Percentiles rank a stretch among this genome's conserved stretches.
phyloP scores from a whole-genome alignment of 53 echinoderm and acorn worm species.

The Mesocentrotus franciscanus region DNA sequence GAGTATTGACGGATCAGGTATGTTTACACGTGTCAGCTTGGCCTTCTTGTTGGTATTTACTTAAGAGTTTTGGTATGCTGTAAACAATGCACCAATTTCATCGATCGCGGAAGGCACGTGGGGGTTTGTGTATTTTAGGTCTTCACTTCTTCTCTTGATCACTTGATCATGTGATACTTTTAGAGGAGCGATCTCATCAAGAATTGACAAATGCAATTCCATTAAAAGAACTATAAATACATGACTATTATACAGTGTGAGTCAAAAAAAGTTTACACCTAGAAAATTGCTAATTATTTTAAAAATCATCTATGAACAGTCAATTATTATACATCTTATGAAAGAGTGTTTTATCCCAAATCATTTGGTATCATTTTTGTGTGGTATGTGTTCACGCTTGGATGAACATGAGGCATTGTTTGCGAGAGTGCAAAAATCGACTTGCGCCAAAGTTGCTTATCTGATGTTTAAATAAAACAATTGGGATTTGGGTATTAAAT shows the following conservation, averaged over 20 bases:
- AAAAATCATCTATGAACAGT: no score
- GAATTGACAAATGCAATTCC: background rate
- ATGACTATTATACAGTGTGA: background rate
- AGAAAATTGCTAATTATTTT: no score
- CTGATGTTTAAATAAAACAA: no score
- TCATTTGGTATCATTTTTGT: no score
- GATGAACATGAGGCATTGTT: no score
- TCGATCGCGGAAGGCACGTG: slow-evolving; percentile 23
- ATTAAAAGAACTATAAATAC: background rate
- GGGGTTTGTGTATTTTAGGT: slow-evolving; percentile 16
- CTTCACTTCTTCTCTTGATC: background rate
- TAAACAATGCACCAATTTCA: slow-evolving; percentile 46
- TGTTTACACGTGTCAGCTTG: slow-evolving; percentile 38
- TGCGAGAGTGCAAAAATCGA: no score
- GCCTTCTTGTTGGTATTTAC: slow-evolving; percentile 70
- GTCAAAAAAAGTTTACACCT: no score
- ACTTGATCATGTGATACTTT: background rate
- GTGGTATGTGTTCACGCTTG: no score
- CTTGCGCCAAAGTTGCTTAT: no score
- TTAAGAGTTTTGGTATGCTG: slow-evolving; percentile 41
- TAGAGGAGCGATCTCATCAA: background rate
- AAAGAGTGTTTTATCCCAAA: no score
- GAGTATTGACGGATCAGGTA: slow-evolving; percentile 48
- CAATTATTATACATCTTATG: no score
- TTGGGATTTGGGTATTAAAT: no score